Evolutionary conservation across 2,797 vertebrate genomes (phyloP).

Genomic region (Pangasius krempfi): DNA sequence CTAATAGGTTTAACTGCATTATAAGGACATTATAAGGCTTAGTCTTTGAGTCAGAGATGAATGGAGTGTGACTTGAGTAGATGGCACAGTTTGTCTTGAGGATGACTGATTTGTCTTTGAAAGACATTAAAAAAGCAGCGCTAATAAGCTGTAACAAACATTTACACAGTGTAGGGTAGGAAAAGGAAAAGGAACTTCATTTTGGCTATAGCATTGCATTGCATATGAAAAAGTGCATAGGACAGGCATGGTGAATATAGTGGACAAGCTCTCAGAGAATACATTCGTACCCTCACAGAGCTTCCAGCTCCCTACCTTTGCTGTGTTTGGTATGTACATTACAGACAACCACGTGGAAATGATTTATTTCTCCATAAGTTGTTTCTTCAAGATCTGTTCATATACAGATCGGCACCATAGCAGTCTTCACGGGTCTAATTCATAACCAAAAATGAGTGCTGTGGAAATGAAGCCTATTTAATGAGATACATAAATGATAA

Average conservation of each 20-base stretch:
- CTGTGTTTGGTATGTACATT: neutral
- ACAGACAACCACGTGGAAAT: neutral
- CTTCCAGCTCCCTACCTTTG: neutral
- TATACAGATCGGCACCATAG: slow-evolving; percentile 25
- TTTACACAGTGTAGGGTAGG: slow-evolving; percentile 28
- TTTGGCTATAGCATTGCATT: slow-evolving; percentile 34
- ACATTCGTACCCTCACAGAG: neutral
- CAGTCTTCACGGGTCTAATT: slow-evolving; percentile 44
- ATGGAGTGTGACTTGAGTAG: slow-evolving; percentile 7
- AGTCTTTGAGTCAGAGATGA: neutral
- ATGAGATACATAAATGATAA: slow-evolving; percentile 63
- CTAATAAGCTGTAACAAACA: slow-evolving; percentile 54
- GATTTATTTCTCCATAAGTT: slow-evolving; percentile 25
- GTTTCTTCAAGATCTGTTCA: slow-evolving; percentile 31
- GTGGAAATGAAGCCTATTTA: slow-evolving; percentile 55
- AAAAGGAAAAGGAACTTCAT: slow-evolving; percentile 29
- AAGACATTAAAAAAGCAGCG: slow-evolving; percentile 41
- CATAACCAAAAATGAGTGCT: slow-evolving; percentile 40
- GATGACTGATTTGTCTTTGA: slow-evolving; percentile 38
- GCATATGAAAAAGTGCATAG: slow-evolving; percentile 22
- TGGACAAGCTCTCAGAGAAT: slow-evolving; percentile 11
- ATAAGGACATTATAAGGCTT: neutral
- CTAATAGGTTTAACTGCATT: neutral
- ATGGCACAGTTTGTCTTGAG: slow-evolving; percentile 42
- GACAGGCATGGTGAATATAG: neutral